Base-by-base conservation (phyloP, 2,888 invertebrate species). In the Synergus laeviventris region DNA sequence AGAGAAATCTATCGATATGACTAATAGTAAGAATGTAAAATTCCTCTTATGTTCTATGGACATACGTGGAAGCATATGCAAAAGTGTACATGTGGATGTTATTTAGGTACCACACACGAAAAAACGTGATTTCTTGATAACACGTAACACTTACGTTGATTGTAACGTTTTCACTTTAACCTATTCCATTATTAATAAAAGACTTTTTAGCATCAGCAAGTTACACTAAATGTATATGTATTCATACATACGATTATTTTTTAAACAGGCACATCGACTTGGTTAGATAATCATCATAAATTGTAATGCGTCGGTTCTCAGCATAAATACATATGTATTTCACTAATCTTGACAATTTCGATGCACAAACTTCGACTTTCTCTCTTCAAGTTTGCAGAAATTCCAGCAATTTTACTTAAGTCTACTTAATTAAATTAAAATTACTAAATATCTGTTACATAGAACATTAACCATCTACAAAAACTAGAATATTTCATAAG, bases 211-310 rank as follows among this genome's bases (percentile, higher is more conserved):
- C 74, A 66, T 59, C 79, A 78, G 74, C 80, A 78, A 78, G 83
- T 79, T 79, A 76, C 49, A 70, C 49, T 49, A 70, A 70, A 31
- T 70, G 45, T 45, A 31, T 70, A 70, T 75, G 54, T 60, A 82
- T 73, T 78, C 81, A 81, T 78, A 75, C 82, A 86, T 87, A 87
- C 79, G 84, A 85, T 86, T 88, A 88, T 80, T 88, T 82, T 81
- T 89, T 88, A 87, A 89, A 89, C 88, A 90, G 90, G 89, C 89
- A 89, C 90, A 90, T 90, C 87, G 87, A 90, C 86, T 89, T 88
- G 88, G 86, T 90, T 89, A 89, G 85, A 88, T 88, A 86, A 82
- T 81, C 81, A 81, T 83, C 76, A 73, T 82, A 82, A 76, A 78
- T 74, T 82, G 77, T 81, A 80, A 80, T 81, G 77, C 74, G 78